Percentiles rank a stretch among this genome's conserved stretches.
Evolutionary conservation across 2,888 invertebrate species (phyloP).

Genomic region (Acronicta leporina): DNA sequence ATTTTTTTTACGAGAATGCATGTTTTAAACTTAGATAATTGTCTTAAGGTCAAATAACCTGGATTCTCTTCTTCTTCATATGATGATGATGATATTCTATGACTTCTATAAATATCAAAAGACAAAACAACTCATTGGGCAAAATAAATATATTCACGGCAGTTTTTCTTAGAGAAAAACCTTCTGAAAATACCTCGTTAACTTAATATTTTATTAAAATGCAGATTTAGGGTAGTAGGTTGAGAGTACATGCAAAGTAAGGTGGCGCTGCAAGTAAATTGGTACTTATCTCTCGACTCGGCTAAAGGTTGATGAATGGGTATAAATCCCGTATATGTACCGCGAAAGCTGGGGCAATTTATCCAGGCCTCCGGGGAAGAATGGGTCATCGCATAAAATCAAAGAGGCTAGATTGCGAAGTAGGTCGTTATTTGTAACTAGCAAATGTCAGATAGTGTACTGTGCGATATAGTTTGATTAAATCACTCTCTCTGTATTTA

Average conservation of each 20-base stretch:
- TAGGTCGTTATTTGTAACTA: slow-evolving; percentile 54
- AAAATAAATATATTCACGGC: not conserved
- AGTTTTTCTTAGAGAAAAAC: not conserved
- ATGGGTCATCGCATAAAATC: slow-evolving; percentile 61
- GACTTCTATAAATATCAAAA: too few relatives aligned
- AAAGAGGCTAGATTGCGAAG: slow-evolving; percentile 56
- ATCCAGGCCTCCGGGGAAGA: slow-evolving; percentile 54
- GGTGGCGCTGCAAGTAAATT: slow-evolving; percentile 55
- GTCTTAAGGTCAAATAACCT: too few relatives aligned
- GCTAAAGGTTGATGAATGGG: slow-evolving; percentile 59
- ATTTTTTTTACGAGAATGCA: too few relatives aligned
- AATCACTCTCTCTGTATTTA: slow-evolving; percentile 24
- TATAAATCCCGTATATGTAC: slow-evolving; percentile 52
- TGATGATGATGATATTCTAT: too few relatives aligned
- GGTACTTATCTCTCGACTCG: slow-evolving; percentile 52
- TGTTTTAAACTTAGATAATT: too few relatives aligned
- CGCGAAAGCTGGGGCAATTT: slow-evolving; percentile 49
- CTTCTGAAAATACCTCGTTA: slow-evolving; percentile 30
- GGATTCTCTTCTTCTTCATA: too few relatives aligned
- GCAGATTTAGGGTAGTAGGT: slow-evolving; percentile 33
- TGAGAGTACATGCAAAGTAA: slow-evolving; percentile 51
- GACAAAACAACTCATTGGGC: too few relatives aligned
- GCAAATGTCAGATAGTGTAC: slow-evolving; percentile 24
- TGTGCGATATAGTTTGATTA: slow-evolving; percentile 49
- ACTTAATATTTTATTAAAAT: slow-evolving; percentile 48